phyloP scores from a whole-genome alignment of 37 sponge, comb jelly and placozoan species.

The Theonella swinhoei region DNA sequence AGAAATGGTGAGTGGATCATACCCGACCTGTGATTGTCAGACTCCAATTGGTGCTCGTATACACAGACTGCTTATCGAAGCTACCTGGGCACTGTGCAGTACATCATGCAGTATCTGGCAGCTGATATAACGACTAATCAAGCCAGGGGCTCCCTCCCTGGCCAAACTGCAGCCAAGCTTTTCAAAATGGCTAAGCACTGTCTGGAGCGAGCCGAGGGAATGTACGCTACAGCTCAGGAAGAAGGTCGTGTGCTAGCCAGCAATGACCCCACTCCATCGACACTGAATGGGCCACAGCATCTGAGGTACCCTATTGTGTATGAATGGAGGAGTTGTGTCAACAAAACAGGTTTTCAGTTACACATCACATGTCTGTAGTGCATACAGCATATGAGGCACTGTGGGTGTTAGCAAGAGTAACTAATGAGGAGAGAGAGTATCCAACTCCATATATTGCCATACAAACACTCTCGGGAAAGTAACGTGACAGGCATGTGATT shows the following conservation, averaged over 20 bases:
- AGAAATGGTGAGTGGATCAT: slow-evolving; percentile 54
- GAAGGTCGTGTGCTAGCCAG: not conserved
- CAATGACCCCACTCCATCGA: too few relatives aligned
- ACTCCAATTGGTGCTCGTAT: not conserved
- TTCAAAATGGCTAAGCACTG: slow-evolving; percentile 63
- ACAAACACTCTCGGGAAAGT: too few relatives aligned
- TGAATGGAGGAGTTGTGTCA: too few relatives aligned
- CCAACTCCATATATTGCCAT: too few relatives aligned
- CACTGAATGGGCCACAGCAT: too few relatives aligned
- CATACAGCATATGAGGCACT: too few relatives aligned
- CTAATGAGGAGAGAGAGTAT: too few relatives aligned
- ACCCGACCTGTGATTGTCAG: not conserved
- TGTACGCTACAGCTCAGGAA: slow-evolving; percentile 26
- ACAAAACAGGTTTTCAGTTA: too few relatives aligned
- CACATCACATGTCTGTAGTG: too few relatives aligned
- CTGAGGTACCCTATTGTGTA: too few relatives aligned
- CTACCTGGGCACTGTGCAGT: slow-evolving; percentile 50
- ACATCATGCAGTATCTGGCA: slow-evolving; percentile 28
- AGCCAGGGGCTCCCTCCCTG: slow-evolving; percentile 38
- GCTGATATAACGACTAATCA: slow-evolving; percentile 26
- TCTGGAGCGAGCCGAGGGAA: slow-evolving; percentile 63
- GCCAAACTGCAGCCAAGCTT: slow-evolving; percentile 4
- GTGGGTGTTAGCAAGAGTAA: too few relatives aligned
- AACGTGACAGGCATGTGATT: too few relatives aligned
- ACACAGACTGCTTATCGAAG: slow-evolving; percentile 53